Conservation (phyloP, 30 jellyfish, hydroid and myxozoan species). For the Cassiopea andromeda region DNA sequence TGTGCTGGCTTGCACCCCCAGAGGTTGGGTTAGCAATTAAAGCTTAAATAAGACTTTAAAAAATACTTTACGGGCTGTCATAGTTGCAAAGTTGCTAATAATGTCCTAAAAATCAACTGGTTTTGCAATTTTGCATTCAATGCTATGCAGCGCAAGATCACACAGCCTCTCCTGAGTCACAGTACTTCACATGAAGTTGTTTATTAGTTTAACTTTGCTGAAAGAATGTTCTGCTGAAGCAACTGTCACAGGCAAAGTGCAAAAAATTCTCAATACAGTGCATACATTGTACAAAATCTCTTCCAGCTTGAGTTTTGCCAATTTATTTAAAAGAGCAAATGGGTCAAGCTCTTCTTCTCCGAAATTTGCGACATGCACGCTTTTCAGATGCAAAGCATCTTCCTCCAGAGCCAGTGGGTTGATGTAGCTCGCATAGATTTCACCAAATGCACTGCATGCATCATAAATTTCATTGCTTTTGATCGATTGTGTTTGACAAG, state of each 20-base stretch:
- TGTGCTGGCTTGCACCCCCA: no score
- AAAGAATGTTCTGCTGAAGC: constrained; percentile 76
- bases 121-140: neutral
- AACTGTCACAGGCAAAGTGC: constrained; percentile 74
- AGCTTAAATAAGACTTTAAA: no score
- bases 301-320: constrained; percentile 49
- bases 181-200: constrained; percentile 55
- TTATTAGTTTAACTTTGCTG: constrained; percentile 46
- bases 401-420: constrained; percentile 60
- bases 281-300: constrained; percentile 50
- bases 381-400: constrained; percentile 46
- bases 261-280: constrained; percentile 68
- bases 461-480: neutral
- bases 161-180: constrained; percentile 63
- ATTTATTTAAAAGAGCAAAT: constrained; percentile 36
- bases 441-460: constrained; percentile 39
- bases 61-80: neutral
- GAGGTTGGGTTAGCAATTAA: no score
- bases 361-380: constrained; percentile 57
- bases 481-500: no score
- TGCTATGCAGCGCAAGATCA: constrained; percentile 45
- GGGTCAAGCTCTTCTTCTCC: constrained; percentile 63
- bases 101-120: neutral
- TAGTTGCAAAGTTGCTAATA: neutral
- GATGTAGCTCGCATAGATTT: constrained; percentile 33